Evolutionary conservation across 1,140 invertebrate genomes (phyloP), one percentile per base, ranked within the genome.

Genomic region (Drosophila miranda): DNA sequence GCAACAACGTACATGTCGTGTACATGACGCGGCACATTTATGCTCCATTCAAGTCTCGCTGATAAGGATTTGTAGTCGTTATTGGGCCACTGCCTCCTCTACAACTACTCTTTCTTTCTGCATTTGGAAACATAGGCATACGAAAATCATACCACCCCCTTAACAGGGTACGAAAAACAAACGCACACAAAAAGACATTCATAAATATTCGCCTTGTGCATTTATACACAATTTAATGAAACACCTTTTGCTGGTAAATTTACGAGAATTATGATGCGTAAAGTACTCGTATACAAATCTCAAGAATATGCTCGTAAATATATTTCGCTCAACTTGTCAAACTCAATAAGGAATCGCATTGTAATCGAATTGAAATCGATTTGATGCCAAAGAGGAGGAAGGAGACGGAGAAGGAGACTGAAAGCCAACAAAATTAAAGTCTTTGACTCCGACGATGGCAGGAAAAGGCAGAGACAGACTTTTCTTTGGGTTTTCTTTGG

Each of bases 391-490:
- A 55, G 49, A 54, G 49, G 46, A 4, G 4, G 3, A 4, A 38
- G 11, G 9, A 38, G n/a, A 1, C 7, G 13, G 41, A 43, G 28
- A 26, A 19, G 19, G 1, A 2, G 19, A 55, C 49, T 66, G 43
- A 67, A 48, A 68, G 54, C 61, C 64, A 48, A 50, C 66, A 56
- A 69, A 49, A 69, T 69, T 68, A 68, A 69, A 68, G 62, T 69
- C 16, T 16, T 16, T 42, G 63, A 68, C 66, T 68, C 11, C 49
- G 66, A 68, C 50, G 23, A 14, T 9, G 13, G 34, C 13, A n/a
- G 41, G 2, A 51, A 45, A 9, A 3, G 26, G 23, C 49, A 16
- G 54, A 55, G 19, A 26, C 26, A 23, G 13, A 41, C 21, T 53
- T 58, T 68, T 14, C 23, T 21, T 48, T 48, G 43, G 51, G 46